Evolutionary conservation across 1,140 invertebrate species (phyloP).

Genomic region (Thereuonema tuberculata): DNA sequence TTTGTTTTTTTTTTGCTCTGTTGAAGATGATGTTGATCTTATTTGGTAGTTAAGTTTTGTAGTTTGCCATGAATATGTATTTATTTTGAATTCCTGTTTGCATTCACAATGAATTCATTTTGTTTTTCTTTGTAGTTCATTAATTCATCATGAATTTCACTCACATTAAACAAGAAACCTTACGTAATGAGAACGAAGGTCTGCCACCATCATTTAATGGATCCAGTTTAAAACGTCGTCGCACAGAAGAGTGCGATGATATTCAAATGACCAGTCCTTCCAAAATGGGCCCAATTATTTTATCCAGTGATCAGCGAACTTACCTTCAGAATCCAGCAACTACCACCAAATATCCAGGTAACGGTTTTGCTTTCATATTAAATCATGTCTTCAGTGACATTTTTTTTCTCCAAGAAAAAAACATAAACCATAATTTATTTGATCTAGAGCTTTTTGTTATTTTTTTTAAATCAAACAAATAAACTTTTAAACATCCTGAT

Average conservation of each 20-base stretch:
- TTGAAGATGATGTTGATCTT: too few species aligned
- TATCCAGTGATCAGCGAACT: background rate
- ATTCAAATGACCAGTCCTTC: constrained; percentile 7
- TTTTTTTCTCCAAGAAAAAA: background rate
- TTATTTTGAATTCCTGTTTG: too few species aligned
- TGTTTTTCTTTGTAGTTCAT: too few species aligned
- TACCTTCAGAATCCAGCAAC: background rate
- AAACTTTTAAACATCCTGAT: too few species aligned
- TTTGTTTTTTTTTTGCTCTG: too few species aligned
- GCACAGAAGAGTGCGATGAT: constrained; percentile 7
- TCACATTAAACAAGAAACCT: constrained; percentile 5
- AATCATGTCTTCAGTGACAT: background rate
- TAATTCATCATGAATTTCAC: background rate
- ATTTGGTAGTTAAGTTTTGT: too few species aligned
- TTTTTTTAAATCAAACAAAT: too few species aligned
- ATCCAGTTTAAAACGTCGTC: constrained; percentile 1
- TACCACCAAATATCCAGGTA: background rate
- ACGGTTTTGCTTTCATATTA: background rate
- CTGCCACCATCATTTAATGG: background rate
- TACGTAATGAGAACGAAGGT: background rate
- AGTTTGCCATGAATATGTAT: too few species aligned
- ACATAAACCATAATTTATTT: background rate
- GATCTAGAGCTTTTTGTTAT: background rate
- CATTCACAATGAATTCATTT: too few species aligned
- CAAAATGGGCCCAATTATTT: background rate